Conservation (phyloP, 2,888 invertebrate genomes). For the Acanthopleura granulata region DNA sequence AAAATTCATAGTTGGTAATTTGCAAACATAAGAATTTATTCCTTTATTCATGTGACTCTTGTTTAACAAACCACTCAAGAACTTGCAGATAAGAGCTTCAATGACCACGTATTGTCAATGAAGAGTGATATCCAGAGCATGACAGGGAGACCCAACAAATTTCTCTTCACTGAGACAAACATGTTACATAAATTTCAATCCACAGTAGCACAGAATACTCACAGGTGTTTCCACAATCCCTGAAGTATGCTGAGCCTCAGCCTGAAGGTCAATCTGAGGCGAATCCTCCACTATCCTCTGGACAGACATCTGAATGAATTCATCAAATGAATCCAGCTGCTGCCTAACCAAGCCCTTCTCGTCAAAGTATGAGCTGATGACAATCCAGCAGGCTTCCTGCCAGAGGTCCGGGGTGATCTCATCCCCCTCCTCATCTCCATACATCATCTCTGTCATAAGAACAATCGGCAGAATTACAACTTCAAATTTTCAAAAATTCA, state of each 20-base stretch:
- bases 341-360: constrained; percentile 99
- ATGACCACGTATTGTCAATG: too few species aligned
- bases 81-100: too few species aligned
- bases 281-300: constrained; percentile 99
- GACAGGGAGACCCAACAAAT: too few species aligned
- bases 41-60: too few species aligned
- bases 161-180: too few species aligned
- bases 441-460: constrained; percentile 42
- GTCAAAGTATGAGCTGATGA: constrained; percentile 99
- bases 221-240: constrained; percentile 80
- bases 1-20: too few species aligned
- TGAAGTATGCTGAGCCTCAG: constrained; percentile 96
- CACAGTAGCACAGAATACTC: constrained; percentile 30
- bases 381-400: constrained; percentile 99
- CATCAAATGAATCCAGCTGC: constrained; percentile 99
- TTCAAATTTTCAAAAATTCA: too few species aligned
- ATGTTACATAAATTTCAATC: too few species aligned
- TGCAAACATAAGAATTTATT: too few species aligned
- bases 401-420: constrained; percentile 98
- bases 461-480: too few species aligned
- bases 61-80: too few species aligned
- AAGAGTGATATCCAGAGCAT: too few species aligned
- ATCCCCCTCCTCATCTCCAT: constrained; percentile 73
- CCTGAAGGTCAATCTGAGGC: constrained; percentile 94
- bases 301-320: constrained; percentile 99